A percentile compares a stretch with the other conserved stretches of the same genome.
Evolutionary conservation across 2,797 vertebrate genomes (phyloP).

Genomic region (Sebastolobus altivelis): DNA sequence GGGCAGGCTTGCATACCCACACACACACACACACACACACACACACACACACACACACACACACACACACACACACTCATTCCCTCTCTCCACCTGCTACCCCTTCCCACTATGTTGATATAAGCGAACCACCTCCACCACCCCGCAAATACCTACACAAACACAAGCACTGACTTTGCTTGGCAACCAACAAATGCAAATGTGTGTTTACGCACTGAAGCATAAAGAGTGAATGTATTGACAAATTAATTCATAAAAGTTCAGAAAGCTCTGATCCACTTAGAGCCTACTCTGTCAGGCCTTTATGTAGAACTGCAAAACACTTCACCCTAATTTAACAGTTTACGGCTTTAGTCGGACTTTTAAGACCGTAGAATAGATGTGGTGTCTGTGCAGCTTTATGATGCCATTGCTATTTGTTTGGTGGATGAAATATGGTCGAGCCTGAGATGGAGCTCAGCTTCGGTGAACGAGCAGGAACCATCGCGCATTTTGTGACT

Average conservation of each 20-base stretch:
- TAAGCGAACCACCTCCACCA: slow-evolving; percentile 29
- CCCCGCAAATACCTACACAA: slow-evolving; percentile 12
- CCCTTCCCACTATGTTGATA: slow-evolving; percentile 28
- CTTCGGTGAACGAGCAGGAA: not conserved
- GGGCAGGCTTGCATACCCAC: slow-evolving; percentile 54
- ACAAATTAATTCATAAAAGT: slow-evolving; percentile 54
- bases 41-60: slow-evolving; percentile 14
- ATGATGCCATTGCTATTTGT: slow-evolving; percentile 22
- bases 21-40: slow-evolving; percentile 7
- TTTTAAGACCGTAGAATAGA: slow-evolving; percentile 27
- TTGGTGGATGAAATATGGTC: slow-evolving; percentile 14
- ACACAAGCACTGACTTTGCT: slow-evolving; percentile 34
- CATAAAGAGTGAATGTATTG: slow-evolving; percentile 47
- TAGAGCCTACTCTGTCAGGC: slow-evolving; percentile 13
- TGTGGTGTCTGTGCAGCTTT: slow-evolving; percentile 26
- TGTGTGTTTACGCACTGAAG: slow-evolving; percentile 50
- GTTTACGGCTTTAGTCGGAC: slow-evolving; percentile 38
- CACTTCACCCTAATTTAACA: slow-evolving; percentile 34
- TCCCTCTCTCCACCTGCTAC: slow-evolving; percentile 65
- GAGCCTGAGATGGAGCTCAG: slow-evolving; percentile 3
- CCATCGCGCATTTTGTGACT: not conserved
- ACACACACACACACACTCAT: not conserved
- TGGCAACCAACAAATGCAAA: slow-evolving; percentile 42
- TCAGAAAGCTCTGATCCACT: slow-evolving; percentile 21
- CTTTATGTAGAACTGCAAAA: slow-evolving; percentile 33